Evolutionary conservation across 2,113 vertebrate genomes (phyloP), one percentile per base, ranked within the genome.

Genomic region (Sinosuthora webbiana): DNA sequence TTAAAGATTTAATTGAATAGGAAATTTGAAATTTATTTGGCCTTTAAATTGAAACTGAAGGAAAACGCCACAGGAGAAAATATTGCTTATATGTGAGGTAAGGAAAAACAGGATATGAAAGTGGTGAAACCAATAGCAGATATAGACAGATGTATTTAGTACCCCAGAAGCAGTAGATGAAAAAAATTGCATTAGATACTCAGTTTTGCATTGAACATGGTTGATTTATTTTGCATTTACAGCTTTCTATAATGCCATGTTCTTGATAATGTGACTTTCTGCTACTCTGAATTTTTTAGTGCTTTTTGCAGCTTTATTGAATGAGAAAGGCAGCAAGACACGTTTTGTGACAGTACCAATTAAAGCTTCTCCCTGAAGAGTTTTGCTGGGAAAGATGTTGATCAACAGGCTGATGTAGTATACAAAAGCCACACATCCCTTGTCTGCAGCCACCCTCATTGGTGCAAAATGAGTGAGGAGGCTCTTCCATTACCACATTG

Each of bases 341-440:
- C 7, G 30, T 80, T 89, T 88, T 78, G 35, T 94, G 90, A 68
- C 75, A 78, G 60, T 64, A 67, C 35, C 64, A 90, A 90, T 95
- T 96, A 95, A 95, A 87, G 67, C 33, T 80, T 93, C 42, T 67
- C 68, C 59, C 82, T 83, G 71, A 93, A 94, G 92, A 86, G 20
- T 78, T 96, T 93, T 89, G 12, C 60, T 53, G 56, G 64, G 47
- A 68, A 79, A 83, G 35, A 53, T 88, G 84, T 62, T 93, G 79
- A 78, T 81, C 96, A 93, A 92, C 93, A 90, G 88, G 85, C 47
- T 89, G 75, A 44, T 44, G 82, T 30, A 64, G 64, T 44, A 63
- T 6, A 90, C 27, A 86, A 92, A 96, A 96, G 64, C 37, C 1
- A 0, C 17, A 21, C 2, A 0, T 62, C 59, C 25, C 52, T 55